Evolutionary conservation across 2,888 invertebrate genomes (phyloP), one percentile per base, ranked within the genome.

Genomic region (Plagodis pulveraria): DNA sequence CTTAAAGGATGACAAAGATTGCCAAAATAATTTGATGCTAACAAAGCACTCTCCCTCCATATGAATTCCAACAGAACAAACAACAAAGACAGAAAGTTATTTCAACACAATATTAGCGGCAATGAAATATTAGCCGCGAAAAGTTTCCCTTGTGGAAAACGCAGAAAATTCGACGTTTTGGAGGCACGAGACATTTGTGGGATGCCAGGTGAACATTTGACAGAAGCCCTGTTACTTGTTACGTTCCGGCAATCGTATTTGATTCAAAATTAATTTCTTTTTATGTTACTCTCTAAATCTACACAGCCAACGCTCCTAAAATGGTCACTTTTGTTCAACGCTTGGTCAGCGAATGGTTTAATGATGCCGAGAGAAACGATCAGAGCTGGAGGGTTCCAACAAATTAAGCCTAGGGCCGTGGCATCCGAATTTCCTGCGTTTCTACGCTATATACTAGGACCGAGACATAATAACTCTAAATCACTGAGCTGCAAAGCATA

Each of bases 111-210:
- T 69, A 68, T 86, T 73, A 81, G 65, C 70, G 69, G 74, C 70
- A 69, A 64, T 87, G 86, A 89, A 89, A 89, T 88, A 87, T 87
- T 83, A 87, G 77, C 80, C 69, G 74, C 70, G 76, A 70, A 77
- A 87, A 87, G 81, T 84, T 83, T 84, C 78, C 72, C 71, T 72
- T 76, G 76, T 69, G 77, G 67, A 78, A 80, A 82, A 42, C 6
- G 42, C 5, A 77, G 66, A 79, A 80, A 82, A 83, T 78, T 81
- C 76, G 65, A 73, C 74, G 72, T 81, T 80, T 78, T 67, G 74
- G 70, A 76, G 78, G 77, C 74, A 76, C 84, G 88, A 63, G 66
- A 90, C 89, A 85, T 89, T 91, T 87, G 88, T 70, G 89, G 89
- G 85, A 86, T 84, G 76, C 89, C 86, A 71, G 65, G 73, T 72